phyloP scores from a whole-genome alignment of 2,797 vertebrate species.

The Amazona finschi region DNA sequence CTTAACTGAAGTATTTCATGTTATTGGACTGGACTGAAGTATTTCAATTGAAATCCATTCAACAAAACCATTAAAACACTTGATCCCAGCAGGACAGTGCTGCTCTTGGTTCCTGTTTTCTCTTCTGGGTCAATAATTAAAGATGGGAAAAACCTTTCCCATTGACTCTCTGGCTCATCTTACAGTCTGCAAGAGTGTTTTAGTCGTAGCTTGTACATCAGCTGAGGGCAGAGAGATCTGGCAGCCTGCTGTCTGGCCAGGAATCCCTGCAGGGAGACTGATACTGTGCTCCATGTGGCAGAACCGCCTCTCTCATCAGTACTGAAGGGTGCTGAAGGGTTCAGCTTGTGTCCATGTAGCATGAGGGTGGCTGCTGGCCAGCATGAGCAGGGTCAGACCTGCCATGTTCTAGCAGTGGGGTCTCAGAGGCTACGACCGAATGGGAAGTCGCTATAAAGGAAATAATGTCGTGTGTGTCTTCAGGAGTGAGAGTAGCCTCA shows the following conservation, averaged over 20 bases:
- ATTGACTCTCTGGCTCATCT: neutral
- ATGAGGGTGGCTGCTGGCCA: fast-evolving
- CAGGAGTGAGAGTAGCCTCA: fast-evolving
- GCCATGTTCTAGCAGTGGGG: fast-evolving
- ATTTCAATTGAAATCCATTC: neutral
- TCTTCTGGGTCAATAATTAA: neutral
- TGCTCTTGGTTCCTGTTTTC: neutral
- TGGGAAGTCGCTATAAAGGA: fast-evolving
- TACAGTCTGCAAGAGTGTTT: neutral
- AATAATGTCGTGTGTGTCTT: fast-evolving
- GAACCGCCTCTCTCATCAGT: neutral
- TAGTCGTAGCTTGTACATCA: neutral
- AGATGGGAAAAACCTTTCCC: neutral
- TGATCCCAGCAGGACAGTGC: neutral
- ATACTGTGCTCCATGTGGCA: fast-evolving
- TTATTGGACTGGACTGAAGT: neutral
- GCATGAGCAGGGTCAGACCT: neutral
- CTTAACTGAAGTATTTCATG: neutral
- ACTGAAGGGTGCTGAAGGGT: neutral
- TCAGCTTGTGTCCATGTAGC: fast-evolving
- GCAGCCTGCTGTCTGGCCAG: neutral
- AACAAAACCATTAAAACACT: neutral
- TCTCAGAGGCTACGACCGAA: neutral
- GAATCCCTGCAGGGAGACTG: neutral
- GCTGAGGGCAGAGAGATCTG: neutral